Base-by-base conservation (phyloP, 2,888 invertebrate genomes). In the Dexiosoma caninum region DNA sequence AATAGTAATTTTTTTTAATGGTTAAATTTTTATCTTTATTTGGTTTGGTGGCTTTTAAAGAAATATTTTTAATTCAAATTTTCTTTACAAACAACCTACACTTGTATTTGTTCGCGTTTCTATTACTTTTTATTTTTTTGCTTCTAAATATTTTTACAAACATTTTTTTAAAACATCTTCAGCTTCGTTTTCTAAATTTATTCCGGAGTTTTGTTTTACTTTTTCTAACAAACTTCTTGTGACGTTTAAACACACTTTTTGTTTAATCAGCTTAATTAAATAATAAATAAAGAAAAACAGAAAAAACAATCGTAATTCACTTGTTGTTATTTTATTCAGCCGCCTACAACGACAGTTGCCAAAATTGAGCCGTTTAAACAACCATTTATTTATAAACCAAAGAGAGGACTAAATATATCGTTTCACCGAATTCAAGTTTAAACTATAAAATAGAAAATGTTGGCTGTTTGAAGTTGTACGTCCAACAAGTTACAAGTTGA, bases 341-440 rank as follows among this genome's bases (percentile, higher is more conserved):
- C 67, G 49, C 72, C 62, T 59, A 19, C 27, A 62, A 2, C 51
- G 21, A 21, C 12, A 46, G 5, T 14, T 27, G 27, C n/a, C 5
- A 37, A 42, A 8, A n/a, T 12, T 21, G 30, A 67, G 37, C 77
- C 72, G 72, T 62, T 57, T 59, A 1, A 59, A 64, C 81, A 23
- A 81, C 81, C 77, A 40, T 40, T 59, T 69, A 30, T 74, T 69
- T 14, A 51, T 44, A 64, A 42, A 40, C 64, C 55, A 51, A 64
- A 69, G 67, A 72, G 62, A 72, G 78, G 77, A 81, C 81, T 81
- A 35, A 81, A 77, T 37, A 27, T 27, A 27, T 5, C 27, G 6
- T 37, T 7, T 75, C 27, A 46, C 16, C 35, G 12, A 70, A 57
- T 70, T 77, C 70, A 77, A 77, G 77, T 77, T 78, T 78, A 27